Evolutionary conservation across 2,888 invertebrate genomes (phyloP).

Genomic region (Himalopsyche kuldschensis): DNA sequence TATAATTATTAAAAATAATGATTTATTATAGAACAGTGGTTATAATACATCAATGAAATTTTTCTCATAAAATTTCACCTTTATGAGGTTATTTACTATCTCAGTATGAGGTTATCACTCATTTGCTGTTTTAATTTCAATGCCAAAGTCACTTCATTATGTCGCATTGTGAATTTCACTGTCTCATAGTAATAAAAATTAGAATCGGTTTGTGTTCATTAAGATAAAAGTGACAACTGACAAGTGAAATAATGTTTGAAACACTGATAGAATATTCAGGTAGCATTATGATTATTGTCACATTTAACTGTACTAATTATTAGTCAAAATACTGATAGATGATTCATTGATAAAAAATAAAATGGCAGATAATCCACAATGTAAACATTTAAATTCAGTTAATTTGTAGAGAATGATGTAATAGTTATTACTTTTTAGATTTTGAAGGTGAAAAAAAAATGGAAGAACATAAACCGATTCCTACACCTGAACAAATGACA

Average conservation of each 20-base stretch:
- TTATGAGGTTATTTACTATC: constrained; percentile 6
- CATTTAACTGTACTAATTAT: not conserved
- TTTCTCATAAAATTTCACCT: not conserved
- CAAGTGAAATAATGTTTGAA: not conserved
- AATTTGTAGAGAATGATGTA: not conserved
- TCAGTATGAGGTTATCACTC: constrained; percentile 3
- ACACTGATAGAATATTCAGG: not conserved
- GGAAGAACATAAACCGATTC: not conserved
- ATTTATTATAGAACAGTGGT: no score
- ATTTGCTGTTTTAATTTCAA: not conserved
- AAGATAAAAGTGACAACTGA: not conserved
- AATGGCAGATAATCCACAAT: not conserved
- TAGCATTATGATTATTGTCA: not conserved
- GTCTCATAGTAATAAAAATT: not conserved
- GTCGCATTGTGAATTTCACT: not conserved
- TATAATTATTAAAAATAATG: not conserved
- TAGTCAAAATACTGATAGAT: not conserved
- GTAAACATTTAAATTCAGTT: not conserved
- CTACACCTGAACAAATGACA: not conserved
- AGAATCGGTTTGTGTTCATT: not conserved
- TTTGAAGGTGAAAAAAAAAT: not conserved
- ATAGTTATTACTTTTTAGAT: not conserved
- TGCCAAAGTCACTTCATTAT: not conserved
- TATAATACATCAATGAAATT: not conserved
- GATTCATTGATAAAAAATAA: not conserved